Percentiles rank a stretch among this genome's conserved stretches.
These are phyloP conservation scores for Himalopsyche phryganea DNA, from an alignment of 1,140 invertebrate species.

Conservation along the genomic window DNA sequence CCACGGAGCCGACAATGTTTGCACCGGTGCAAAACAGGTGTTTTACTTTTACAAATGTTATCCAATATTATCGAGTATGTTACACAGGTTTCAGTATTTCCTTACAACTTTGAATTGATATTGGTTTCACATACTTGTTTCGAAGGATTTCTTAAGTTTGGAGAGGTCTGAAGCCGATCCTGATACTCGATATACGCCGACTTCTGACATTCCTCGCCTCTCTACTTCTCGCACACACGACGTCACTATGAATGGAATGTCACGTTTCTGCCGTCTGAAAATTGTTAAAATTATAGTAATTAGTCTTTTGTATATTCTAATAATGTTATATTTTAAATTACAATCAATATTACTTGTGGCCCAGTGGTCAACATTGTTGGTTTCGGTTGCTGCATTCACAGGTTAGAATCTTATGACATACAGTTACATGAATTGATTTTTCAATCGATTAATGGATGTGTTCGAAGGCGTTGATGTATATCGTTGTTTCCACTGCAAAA, in stretches of 20 bases:
- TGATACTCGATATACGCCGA: slow-evolving; percentile 93
- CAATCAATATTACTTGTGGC: neutral
- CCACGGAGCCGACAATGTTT: too few species aligned
- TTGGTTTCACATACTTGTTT: slow-evolving; percentile 83
- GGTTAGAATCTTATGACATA: too few species aligned
- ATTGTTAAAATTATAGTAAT: slow-evolving; percentile 17
- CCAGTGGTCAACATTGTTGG: too few species aligned
- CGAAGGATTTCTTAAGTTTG: slow-evolving; percentile 88
- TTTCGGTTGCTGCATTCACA: too few species aligned
- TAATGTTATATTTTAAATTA: neutral
- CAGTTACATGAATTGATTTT: too few species aligned
- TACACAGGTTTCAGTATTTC: too few species aligned
- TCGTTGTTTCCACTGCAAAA: neutral
- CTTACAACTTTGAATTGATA: too few species aligned
- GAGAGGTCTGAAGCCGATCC: slow-evolving; percentile 91
- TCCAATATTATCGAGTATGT: too few species aligned
- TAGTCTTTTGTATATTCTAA: neutral
- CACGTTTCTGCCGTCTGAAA: slow-evolving; percentile 77
- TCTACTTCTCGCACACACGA: slow-evolving; percentile 88
- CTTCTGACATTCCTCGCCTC: slow-evolving; percentile 82
- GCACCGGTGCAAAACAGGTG: too few species aligned
- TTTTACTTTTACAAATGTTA: too few species aligned
- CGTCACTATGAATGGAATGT: slow-evolving; percentile 85
- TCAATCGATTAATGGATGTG: too few species aligned
- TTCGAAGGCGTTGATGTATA: too few species aligned